Evolutionary conservation across 2,888 invertebrate species (phyloP).

Genomic region (Tortricodes alternella): DNA sequence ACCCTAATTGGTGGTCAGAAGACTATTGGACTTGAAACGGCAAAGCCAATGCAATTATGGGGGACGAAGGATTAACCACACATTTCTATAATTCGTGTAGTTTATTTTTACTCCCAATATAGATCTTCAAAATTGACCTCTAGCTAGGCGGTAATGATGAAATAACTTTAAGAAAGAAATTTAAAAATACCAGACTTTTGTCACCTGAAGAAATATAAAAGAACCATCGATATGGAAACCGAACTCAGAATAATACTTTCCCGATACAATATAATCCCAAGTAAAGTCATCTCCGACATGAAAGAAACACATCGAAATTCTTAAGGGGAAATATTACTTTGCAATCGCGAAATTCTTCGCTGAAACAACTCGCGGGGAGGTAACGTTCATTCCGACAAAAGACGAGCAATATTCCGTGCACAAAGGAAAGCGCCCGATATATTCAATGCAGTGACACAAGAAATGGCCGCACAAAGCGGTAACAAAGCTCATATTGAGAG

Average conservation of each 20-base stretch:
- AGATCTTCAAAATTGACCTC: background rate
- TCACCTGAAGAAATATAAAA: constrained; percentile 33
- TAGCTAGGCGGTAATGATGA: background rate
- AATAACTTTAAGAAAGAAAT: background rate
- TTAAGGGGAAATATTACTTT: constrained; percentile 82
- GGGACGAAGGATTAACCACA: constrained; percentile 57
- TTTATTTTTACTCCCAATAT: background rate
- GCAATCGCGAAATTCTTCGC: constrained; percentile 79
- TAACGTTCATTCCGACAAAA: constrained; percentile 81
- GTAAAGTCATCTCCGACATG: constrained; percentile 78
- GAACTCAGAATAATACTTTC: constrained; percentile 62
- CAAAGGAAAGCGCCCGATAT: constrained; percentile 81
- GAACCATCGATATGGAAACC: constrained; percentile 53
- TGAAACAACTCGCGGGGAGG: constrained; percentile 80
- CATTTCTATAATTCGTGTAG: constrained; percentile 39
- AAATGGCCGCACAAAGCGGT: constrained; percentile 78
- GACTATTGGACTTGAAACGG: constrained; percentile 77
- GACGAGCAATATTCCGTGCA: constrained; percentile 81
- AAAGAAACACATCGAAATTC: constrained; percentile 81
- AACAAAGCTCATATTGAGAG: constrained; percentile 80
- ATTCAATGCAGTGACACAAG: constrained; percentile 83
- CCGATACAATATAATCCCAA: constrained; percentile 71
- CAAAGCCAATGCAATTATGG: constrained; percentile 70
- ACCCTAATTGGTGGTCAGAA: constrained; percentile 76
- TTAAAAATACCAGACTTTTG: constrained; percentile 17